Percentiles rank a stretch among this genome's conserved stretches.
Conservation (phyloP, 2,113 vertebrate species). For the Eonycteris spelaea region DNA sequence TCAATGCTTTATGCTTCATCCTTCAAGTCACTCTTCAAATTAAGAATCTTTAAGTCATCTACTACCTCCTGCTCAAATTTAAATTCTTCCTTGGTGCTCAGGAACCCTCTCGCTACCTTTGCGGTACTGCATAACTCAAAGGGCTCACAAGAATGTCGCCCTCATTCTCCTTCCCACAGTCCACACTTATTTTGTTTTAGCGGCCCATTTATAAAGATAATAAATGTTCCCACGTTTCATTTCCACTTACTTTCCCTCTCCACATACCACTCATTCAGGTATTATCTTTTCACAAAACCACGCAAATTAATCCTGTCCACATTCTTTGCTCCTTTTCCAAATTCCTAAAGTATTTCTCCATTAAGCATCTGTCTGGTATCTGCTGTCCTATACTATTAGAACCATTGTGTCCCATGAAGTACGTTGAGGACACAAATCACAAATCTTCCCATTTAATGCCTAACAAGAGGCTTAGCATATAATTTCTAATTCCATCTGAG, state of each 20-base stretch:
- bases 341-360: background rate
- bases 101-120: background rate
- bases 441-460: constrained; percentile 28
- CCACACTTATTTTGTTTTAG: background rate
- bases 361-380: background rate
- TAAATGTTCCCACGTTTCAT: background rate
- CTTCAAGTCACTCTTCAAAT: background rate
- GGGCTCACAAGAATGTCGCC: background rate
- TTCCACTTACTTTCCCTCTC: constrained; percentile 1
- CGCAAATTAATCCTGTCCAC: background rate
- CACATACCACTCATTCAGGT: background rate
- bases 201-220: background rate
- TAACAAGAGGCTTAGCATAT: background rate
- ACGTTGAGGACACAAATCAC: background rate
- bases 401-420: background rate
- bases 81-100: background rate
- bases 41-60: background rate
- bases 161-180: background rate
- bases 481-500: background rate
- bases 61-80: background rate
- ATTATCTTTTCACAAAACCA: background rate
- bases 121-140: background rate
- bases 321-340: constrained; percentile 1
- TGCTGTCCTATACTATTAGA: background rate
- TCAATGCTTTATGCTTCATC: background rate